These are phyloP conservation scores for Drosophila mettleri DNA, from an alignment of 2,888 invertebrate species.

Conservation along the genomic window DNA sequence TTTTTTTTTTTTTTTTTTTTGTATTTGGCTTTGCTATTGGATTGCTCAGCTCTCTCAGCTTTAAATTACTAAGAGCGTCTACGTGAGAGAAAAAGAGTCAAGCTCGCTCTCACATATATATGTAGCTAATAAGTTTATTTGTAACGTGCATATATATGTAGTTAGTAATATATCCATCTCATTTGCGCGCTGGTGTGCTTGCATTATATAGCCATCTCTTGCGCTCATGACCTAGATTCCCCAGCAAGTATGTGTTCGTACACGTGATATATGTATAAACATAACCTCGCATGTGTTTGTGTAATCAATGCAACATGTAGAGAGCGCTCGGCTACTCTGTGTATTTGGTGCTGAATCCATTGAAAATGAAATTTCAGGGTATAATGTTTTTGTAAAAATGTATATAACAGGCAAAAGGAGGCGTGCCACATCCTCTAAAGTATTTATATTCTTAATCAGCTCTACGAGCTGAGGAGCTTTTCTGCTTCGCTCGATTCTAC, in stretches of 20 bases:
- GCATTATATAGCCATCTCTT: constrained; percentile 84
- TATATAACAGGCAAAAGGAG: no score
- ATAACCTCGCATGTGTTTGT: constrained; percentile 55
- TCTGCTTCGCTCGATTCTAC: no score
- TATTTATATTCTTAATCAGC: no score
- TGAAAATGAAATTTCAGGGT: no score
- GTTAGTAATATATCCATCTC: constrained; percentile 78
- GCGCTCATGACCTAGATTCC: constrained; percentile 85
- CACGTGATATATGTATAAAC: constrained; percentile 72
- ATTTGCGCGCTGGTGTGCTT: constrained; percentile 82
- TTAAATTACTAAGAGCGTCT: constrained; percentile 6
- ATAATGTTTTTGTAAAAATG: no score
- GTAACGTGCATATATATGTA: constrained; percentile 60
- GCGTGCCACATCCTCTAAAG: no score
- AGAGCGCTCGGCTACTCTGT: constrained; percentile 39
- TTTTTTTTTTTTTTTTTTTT: no score
- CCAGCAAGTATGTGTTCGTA: constrained; percentile 62
- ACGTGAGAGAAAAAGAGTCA: constrained; percentile 10
- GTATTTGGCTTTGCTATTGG: constrained; percentile 34
- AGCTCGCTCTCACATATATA: constrained; percentile 33
- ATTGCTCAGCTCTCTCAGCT: constrained; percentile 34
- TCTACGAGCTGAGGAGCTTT: no score
- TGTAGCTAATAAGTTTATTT: constrained; percentile 42
- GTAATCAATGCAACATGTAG: constrained; percentile 85
- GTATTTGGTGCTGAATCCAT: constrained; percentile 32